Evolutionary conservation across 2,888 invertebrate genomes (phyloP), one percentile per base, ranked within the genome.

Genomic region (Meteorus colon): DNA sequence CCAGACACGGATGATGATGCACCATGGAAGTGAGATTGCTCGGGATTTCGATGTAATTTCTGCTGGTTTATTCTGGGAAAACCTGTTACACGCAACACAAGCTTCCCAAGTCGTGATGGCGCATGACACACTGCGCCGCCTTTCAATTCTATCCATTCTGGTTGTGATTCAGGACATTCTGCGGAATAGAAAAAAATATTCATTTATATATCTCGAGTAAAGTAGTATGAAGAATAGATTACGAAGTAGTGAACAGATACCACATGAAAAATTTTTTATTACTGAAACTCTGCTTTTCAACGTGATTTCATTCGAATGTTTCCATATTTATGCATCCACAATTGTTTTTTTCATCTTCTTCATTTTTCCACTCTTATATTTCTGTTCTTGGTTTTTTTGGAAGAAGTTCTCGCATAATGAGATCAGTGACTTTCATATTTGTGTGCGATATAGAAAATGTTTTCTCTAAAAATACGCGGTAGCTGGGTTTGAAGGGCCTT

Each of bases 41-140:
- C 76, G 29, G 78, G 72, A 37, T 76, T 74, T 70, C 76, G 75
- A 29, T 77, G 78, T 66, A 75, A 79, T 19, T 76, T 59, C 34
- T 69, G 45, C 76, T 80, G 83, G 78, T 85, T 84, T 79, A 87
- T 86, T 78, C 84, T 82, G 12, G 88, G 89, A 82, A 85, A 89
- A 73, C 90, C 90, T 67, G 90, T 89, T 78, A 91, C 88, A 80
- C 90, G 88, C 73, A 91, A 83, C 75, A 91, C 90, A 48, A 90
- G 86, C 80, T 90, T 90, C 41, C 91, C 90, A 59, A 89, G 84
- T 75, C 89, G 86, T 73, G 89, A 88, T 73, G 89, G 88, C 24
- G 89, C 88, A 78, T 86, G 88, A 77, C 88, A 88, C 29, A 89
- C 88, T 4, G 89, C 84, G 16, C 88, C 88, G 5, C 88, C 87